Percentiles rank a stretch among this genome's conserved stretches.
phyloP scores from a whole-genome alignment of 2,888 invertebrate species.

The Epinotia brunnichana region DNA sequence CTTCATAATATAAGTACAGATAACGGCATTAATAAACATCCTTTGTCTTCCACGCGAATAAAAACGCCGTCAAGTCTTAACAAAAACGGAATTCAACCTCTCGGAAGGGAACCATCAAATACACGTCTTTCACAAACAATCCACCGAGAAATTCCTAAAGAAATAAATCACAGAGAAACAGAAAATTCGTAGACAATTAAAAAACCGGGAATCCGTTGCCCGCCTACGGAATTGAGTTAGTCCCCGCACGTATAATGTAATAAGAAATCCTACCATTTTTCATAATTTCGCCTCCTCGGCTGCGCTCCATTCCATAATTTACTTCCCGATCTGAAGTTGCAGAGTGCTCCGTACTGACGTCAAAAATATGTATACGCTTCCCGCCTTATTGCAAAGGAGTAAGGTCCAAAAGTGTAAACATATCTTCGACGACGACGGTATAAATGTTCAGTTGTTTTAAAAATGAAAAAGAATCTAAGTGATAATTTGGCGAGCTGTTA shows the following conservation, averaged over 20 bases:
- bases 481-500: constrained; percentile 2
- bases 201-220: constrained; percentile 44
- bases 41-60: constrained; percentile 5
- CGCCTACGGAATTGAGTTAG: constrained; percentile 39
- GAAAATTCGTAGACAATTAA: constrained; percentile 46
- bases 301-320: constrained; percentile 68
- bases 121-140: constrained; percentile 5
- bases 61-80: constrained; percentile 1
- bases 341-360: constrained; percentile 4
- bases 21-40: not conserved
- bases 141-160: constrained; percentile 21
- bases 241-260: constrained; percentile 50
- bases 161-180: constrained; percentile 43
- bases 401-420: not conserved
- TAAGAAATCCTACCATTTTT: constrained; percentile 63
- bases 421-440: not conserved
- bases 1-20: no score
- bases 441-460: constrained; percentile 30
- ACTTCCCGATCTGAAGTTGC: constrained; percentile 71
- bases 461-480: constrained; percentile 13
- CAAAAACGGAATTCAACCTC: constrained; percentile 3
- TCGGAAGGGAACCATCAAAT: constrained; percentile 3
- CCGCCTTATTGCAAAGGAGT: not conserved
- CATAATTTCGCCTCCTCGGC: constrained; percentile 67
- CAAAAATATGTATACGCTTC: not conserved